These are phyloP conservation scores for Ginglymostoma cirratum DNA, from an alignment of 2,113 vertebrate genomes.

Conservation along the genomic window DNA sequence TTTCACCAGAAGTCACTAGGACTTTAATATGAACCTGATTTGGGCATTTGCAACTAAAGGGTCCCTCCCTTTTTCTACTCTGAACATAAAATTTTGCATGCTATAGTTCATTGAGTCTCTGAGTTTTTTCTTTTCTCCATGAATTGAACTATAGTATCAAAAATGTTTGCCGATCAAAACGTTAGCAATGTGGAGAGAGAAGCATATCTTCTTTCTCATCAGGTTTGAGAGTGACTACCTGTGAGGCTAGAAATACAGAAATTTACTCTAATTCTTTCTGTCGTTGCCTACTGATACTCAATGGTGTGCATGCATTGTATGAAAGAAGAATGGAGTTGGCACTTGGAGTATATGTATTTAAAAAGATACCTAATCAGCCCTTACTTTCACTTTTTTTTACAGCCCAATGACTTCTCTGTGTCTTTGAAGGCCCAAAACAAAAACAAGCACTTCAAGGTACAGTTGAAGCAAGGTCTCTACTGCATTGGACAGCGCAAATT, in stretches of 20 bases:
- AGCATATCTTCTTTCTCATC: background rate
- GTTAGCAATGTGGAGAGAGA: background rate
- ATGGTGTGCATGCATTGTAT: background rate
- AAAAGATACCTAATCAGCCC: background rate
- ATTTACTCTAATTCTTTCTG: background rate
- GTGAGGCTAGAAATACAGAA: background rate
- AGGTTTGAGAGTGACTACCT: background rate
- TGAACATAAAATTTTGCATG: background rate
- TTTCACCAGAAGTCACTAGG: background rate
- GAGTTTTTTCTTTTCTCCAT: background rate
- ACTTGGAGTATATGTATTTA: background rate
- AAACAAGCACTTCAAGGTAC: slow-evolving; percentile 92
- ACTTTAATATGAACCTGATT: background rate
- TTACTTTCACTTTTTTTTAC: slow-evolving; percentile 42
- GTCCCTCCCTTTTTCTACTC: background rate
- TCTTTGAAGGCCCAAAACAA: slow-evolving; percentile 84
- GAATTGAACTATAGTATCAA: background rate
- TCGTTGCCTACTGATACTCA: background rate
- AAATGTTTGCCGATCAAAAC: background rate
- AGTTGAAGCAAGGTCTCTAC: slow-evolving; percentile 78
- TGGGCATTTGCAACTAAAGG: background rate
- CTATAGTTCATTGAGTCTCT: background rate
- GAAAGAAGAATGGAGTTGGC: background rate
- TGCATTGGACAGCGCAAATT: slow-evolving; percentile 89
- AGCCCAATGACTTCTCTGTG: slow-evolving; percentile 86